Evolutionary conservation across 2,888 invertebrate species (phyloP).

Genomic region (Pomacea canaliculata): DNA sequence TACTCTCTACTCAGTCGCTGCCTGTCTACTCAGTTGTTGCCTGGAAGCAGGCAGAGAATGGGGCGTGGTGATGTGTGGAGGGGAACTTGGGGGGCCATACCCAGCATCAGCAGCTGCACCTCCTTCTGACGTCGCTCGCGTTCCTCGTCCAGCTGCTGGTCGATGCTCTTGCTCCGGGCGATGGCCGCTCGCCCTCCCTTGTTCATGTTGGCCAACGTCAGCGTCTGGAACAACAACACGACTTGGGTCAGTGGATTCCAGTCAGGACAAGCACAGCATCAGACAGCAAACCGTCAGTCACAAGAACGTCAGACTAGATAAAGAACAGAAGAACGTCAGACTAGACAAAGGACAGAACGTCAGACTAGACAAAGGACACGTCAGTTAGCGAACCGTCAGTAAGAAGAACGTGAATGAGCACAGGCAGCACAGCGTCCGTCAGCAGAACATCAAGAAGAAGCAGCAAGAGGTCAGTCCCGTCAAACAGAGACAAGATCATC

Average conservation of each 20-base stretch:
- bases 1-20: not conserved
- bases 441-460: no score
- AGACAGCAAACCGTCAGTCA: no score
- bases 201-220: slow-evolving; percentile 51
- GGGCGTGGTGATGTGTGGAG: no score
- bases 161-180: slow-evolving; percentile 62
- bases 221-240: slow-evolving; percentile 39
- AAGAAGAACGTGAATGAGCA: not conserved
- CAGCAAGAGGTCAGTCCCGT: no score
- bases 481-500: no score
- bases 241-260: not conserved
- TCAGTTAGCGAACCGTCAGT: not conserved
- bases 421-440: no score
- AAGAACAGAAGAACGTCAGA: no score
- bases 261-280: not conserved
- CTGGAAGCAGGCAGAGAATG: no score
- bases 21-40: no score
- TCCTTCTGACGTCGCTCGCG: slow-evolving; percentile 46
- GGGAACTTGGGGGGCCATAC: slow-evolving; percentile 4
- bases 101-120: slow-evolving; percentile 31
- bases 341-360: no score
- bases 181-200: slow-evolving; percentile 52
- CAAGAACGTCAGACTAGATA: no score
- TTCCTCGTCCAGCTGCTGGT: slow-evolving; percentile 62
- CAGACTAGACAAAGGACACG: no score